Conservation (phyloP, 1,140 invertebrate genomes). For the Tetragonula clypearis region DNA sequence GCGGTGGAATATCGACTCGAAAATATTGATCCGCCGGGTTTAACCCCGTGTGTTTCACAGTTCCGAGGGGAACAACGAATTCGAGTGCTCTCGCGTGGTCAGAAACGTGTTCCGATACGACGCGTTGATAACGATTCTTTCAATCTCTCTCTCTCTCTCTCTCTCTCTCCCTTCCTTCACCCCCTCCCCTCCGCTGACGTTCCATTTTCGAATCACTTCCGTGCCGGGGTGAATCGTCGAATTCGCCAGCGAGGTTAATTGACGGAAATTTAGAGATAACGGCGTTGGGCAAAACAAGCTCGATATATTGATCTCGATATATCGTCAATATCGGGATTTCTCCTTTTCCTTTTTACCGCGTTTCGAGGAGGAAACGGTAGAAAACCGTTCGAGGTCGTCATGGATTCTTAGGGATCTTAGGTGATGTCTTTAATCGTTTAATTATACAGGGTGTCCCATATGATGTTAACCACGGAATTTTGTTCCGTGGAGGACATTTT, state of each 20-base stretch:
- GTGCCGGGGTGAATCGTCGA: not conserved
- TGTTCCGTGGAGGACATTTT: too few species aligned
- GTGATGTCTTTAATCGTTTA: not conserved
- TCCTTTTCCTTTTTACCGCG: not conserved
- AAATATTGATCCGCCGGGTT: constrained; percentile 27
- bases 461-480: too few species aligned
- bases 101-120: not conserved
- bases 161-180: too few species aligned
- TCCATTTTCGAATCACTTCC: not conserved
- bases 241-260: not conserved
- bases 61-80: constrained; percentile 18
- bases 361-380: not conserved
- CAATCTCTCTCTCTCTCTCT: not conserved
- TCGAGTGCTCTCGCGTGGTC: constrained; percentile 18
- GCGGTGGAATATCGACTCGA: not conserved
- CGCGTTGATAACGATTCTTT: constrained; percentile 13
- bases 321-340: not conserved
- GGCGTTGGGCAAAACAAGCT: too few species aligned
- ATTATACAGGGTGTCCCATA: not conserved
- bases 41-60: not conserved
- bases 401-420: too few species aligned
- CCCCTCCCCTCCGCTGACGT: too few species aligned
- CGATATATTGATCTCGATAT: too few species aligned
- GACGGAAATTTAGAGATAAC: not conserved
- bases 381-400: too few species aligned